Percentiles rank a stretch among this genome's conserved stretches.
Evolutionary conservation across 2,888 invertebrate genomes (phyloP).

Genomic region (Venusia cambrica): DNA sequence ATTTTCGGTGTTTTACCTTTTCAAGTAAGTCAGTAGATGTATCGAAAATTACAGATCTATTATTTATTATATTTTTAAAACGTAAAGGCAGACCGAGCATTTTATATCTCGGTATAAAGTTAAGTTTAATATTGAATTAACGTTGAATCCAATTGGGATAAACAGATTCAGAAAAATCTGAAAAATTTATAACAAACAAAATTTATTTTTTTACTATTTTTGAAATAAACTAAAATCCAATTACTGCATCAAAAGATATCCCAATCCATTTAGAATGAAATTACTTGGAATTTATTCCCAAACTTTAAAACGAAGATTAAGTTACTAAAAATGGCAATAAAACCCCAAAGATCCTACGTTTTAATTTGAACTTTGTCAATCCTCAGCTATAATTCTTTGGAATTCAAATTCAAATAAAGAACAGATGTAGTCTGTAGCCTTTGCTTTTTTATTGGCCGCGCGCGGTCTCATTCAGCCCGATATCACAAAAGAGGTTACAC

Average conservation of each 20-base stretch:
- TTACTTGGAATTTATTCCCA: not conserved
- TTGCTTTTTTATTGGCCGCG: conserved; percentile 20
- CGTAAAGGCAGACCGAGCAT: no score
- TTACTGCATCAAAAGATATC: no score
- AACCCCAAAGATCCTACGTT: conserved; percentile 18
- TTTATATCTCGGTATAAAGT: no score
- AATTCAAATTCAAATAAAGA: conserved; percentile 29
- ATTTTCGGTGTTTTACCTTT: no score
- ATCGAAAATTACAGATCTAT: no score
- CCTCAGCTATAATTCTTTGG: conserved; percentile 25
- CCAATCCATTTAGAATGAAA: not conserved
- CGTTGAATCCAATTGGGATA: no score
- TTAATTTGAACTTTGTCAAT: conserved; percentile 28
- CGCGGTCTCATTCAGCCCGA: conserved; percentile 10
- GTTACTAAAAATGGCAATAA: conserved; percentile 16
- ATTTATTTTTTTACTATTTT: no score
- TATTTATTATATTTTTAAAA: no score
- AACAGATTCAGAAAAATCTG: no score
- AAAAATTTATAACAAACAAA: not conserved
- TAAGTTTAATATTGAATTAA: no score
- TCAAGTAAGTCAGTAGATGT: no score
- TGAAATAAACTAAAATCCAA: no score
- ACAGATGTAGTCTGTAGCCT: conserved; percentile 24
- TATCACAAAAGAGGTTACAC: conserved; percentile 31
- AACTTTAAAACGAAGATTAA: conserved; percentile 10